Conservation (phyloP, 2,113 vertebrate genomes). For the Nibea albiflora region DNA sequence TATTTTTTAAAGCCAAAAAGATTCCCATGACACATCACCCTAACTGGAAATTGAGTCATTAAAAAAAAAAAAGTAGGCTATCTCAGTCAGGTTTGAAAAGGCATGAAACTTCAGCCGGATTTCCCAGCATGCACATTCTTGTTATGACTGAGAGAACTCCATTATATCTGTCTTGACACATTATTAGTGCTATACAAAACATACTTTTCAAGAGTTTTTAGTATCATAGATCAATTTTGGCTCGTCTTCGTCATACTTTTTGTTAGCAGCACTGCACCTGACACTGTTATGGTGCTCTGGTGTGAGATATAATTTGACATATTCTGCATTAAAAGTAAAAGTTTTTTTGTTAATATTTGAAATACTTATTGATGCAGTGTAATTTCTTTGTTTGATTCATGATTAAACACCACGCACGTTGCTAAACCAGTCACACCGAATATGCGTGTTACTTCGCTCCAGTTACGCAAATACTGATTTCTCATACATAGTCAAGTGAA, state of each 20-base stretch:
- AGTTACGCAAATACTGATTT: constrained; percentile 20
- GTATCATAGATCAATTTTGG: too few relatives aligned
- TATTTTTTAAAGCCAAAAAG: background rate
- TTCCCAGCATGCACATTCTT: background rate
- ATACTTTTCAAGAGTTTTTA: too few relatives aligned
- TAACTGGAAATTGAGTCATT: background rate
- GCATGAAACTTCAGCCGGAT: background rate
- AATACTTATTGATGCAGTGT: background rate
- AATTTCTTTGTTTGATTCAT: constrained; percentile 31
- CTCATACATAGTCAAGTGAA: background rate
- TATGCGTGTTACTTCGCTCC: background rate
- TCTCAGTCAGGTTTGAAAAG: background rate
- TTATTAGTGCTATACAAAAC: too few relatives aligned
- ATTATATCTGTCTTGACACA: background rate
- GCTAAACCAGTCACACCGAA: background rate
- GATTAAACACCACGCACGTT: constrained; percentile 24
- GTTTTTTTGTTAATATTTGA: background rate
- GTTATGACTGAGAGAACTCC: background rate
- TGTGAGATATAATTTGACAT: too few relatives aligned
- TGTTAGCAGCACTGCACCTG: background rate
- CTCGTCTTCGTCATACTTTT: too few relatives aligned
- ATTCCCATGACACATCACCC: background rate
- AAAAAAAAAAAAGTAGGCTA: background rate
- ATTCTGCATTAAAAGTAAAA: too few relatives aligned
- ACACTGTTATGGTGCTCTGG: too few relatives aligned